Evolutionary conservation across 2,113 vertebrate species (phyloP), one percentile per base, ranked within the genome.

Genomic region (Ictidomys tridecemlineatus): DNA sequence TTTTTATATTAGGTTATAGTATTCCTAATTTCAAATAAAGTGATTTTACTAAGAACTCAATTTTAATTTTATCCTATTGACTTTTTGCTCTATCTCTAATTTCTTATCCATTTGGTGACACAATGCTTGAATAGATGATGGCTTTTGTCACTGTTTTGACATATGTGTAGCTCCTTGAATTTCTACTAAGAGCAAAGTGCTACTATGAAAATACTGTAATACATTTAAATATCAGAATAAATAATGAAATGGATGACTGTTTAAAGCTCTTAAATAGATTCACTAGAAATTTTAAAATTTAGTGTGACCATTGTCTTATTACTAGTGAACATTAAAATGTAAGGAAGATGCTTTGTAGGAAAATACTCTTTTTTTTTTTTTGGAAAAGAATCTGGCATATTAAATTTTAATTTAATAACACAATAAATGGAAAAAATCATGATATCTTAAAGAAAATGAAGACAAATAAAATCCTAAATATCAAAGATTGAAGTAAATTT

Each of bases 251-350:
- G 48, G n/a, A 63, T 93, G 24, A 34, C 56, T 95, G 9, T 63
- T 30, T 77, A 76, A 96, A 94, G 83, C 24, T 84, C n/a, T 84
- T 96, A 86, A 73, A 73, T 85, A 24, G 37, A 96, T 45, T 45
- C 4, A 42, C 20, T 77, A 14, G 28, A 84, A 96, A 78, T 20
- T 82, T 86, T 5, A 76, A 37, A 89, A 69, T 34, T 82, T 89
- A 24, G 45, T 72, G 12, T 67, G n/a, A 72, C 67, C 28, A 70
- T 84, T 93, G 8, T 4, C 84, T 20, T 78, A 63, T 9, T 48
- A 22, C 34, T 78, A 70, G 30, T 37, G 79, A 69, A 78, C 13
- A 72, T 61, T 85, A 58, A 78, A 73, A 92, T 90, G 4, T 30
- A 51, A 77, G 80, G 34, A 92, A 92, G 85, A 53, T 42, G 17